These are phyloP conservation scores for Scaptomyza cyrtandrae DNA, from an alignment of 2,888 invertebrate genomes.

Conservation along the genomic window DNA sequence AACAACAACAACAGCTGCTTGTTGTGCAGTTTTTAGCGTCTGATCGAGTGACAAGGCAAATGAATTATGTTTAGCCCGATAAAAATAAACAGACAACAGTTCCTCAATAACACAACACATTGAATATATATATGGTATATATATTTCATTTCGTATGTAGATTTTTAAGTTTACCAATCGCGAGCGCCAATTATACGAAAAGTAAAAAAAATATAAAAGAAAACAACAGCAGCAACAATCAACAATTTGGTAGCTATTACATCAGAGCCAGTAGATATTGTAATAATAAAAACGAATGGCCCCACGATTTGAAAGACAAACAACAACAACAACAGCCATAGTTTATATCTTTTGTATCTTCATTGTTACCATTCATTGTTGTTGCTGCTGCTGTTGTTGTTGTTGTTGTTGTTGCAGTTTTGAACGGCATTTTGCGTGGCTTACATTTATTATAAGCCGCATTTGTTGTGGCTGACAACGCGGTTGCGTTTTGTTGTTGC, in stretches of 20 bases:
- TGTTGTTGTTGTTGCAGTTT: constrained; percentile 37
- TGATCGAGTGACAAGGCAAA: constrained; percentile 59
- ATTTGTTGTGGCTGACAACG: constrained; percentile 26
- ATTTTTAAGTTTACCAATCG: constrained; percentile 69
- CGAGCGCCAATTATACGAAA: constrained; percentile 69
- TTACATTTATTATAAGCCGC: constrained; percentile 53
- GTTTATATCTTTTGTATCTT: constrained; percentile 23
- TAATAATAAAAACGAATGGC: constrained; percentile 69
- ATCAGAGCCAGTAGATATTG: constrained; percentile 63
- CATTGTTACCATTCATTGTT: constrained; percentile 1
- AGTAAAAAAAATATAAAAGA: constrained; percentile 18
- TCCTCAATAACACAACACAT: not conserved
- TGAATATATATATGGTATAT: constrained; percentile 11
- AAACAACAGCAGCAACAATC: constrained; percentile 31
- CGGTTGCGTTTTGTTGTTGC: constrained; percentile 18
- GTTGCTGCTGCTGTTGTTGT: constrained; percentile 13
- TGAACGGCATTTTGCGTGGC: constrained; percentile 64
- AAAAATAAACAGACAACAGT: constrained; percentile 29
- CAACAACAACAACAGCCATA: constrained; percentile 38
- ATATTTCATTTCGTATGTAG: constrained; percentile 56
- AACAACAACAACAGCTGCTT: constrained; percentile 34
- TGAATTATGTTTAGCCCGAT: constrained; percentile 49
- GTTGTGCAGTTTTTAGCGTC: constrained; percentile 38
- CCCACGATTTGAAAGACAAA: constrained; percentile 54
- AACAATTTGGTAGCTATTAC: constrained; percentile 56